These are phyloP conservation scores for Penaeus chinensis DNA, from an alignment of 1,140 invertebrate species.

Conservation along the genomic window DNA sequence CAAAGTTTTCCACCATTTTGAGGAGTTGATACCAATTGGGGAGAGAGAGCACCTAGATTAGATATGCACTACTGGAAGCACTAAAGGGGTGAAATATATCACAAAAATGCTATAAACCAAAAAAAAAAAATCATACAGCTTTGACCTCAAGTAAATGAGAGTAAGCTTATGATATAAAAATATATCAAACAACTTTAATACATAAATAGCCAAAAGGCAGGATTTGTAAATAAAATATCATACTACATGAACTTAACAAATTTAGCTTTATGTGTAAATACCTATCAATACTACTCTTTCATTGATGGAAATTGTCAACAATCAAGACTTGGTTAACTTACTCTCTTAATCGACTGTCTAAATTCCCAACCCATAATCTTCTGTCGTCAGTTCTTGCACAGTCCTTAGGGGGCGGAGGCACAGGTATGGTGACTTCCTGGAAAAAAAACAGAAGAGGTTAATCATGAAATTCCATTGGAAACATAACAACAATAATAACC, in stretches of 20 bases:
- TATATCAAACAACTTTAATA: no score
- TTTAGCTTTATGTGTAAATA: background rate
- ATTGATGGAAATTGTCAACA: background rate
- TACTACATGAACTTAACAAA: background rate
- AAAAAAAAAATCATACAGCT: no score
- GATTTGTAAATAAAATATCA: background rate
- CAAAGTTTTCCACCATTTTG: constrained; percentile 93
- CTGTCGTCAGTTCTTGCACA: constrained; percentile 72
- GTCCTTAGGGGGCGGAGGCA: constrained; percentile 50
- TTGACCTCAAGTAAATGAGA: no score
- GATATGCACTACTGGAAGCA: constrained; percentile 30
- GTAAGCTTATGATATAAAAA: no score
- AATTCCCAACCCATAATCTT: constrained; percentile 90
- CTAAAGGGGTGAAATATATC: background rate
- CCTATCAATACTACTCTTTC: background rate
- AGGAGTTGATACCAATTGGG: constrained; percentile 83
- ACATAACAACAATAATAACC: no score
- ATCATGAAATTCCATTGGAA: no score
- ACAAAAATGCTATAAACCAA: background rate
- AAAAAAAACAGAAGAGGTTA: background rate
- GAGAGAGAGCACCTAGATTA: constrained; percentile 49
- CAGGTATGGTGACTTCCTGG: constrained; percentile 46
- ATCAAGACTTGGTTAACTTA: constrained; percentile 74
- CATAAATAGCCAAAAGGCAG: no score
- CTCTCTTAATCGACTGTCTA: constrained; percentile 89